These are phyloP conservation scores for Hippopotamus amphibius DNA, from an alignment of 2,113 vertebrate species.

Conservation along the genomic window DNA sequence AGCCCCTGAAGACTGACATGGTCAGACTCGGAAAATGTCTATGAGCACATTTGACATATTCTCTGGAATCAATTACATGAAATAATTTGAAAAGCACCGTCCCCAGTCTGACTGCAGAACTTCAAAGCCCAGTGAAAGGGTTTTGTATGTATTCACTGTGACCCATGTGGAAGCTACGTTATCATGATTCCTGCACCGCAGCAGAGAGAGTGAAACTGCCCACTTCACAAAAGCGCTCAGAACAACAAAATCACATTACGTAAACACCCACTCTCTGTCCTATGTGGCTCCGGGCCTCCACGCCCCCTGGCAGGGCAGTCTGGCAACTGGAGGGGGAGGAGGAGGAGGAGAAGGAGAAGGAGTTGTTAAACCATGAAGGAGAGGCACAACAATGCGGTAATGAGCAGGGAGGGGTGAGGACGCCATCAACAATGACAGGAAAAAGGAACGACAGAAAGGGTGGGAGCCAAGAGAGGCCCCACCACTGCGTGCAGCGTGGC, in stretches of 20 bases:
- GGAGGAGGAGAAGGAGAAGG: no score
- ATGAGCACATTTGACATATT: neutral
- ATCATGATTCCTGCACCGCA: neutral
- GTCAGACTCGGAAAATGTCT: neutral
- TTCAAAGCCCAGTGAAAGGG: neutral
- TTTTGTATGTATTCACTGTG: neutral
- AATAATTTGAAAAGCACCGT: neutral
- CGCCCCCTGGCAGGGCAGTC: rapidly evolving
- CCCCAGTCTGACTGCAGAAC: neutral
- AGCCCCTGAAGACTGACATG: neutral
- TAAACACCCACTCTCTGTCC: neutral
- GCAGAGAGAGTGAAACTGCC: neutral
- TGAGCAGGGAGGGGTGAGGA: neutral
- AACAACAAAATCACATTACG: neutral
- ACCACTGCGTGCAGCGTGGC: neutral
- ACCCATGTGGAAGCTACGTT: neutral
- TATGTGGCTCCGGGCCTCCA: neutral
- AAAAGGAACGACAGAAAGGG: neutral
- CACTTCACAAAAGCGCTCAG: neutral
- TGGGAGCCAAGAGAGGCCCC: neutral
- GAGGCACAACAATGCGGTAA: neutral
- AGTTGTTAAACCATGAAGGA: neutral
- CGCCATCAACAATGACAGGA: neutral
- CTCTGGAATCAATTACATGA: neutral
- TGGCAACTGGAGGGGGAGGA: neutral